Evolutionary conservation across 2,888 invertebrate species (phyloP), one percentile per base, ranked within the genome.

Genomic region (Schrankia costaestrigalis): DNA sequence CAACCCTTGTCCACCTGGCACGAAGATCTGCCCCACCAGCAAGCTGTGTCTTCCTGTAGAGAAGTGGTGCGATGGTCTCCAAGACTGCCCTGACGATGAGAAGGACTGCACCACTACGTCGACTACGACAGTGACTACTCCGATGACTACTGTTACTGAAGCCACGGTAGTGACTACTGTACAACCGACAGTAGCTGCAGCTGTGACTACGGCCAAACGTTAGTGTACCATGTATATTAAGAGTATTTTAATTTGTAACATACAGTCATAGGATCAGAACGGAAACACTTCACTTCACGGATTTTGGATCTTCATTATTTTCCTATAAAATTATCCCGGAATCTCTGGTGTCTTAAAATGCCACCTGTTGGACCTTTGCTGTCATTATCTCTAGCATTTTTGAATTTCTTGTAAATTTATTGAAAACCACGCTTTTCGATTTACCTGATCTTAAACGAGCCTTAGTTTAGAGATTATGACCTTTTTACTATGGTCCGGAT

Each of bases 51-150:
- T 96, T 9, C 86, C 92, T 0, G 87, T 90, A 21, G 78, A 89
- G 0, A 79, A 89, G 7, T 96, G 96, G 95, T 96, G 96, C 65
- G 92, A 96, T 66, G 95, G 95, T 0, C 79, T 94, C 0, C 89
- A 91, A 44, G 93, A 96, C 72, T 96, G 96, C 58, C 92, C 93
- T 0, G 95, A 96, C 62, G 96, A 96, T 69, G 96, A 96, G 76
- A 72, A 78, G 2, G 80, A 90, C 36, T 96, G 96, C 57, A 62
- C 68, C 30, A 71, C 78, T 11, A 59, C 69, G 0, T 48, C 73
- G 1, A 50, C 55, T 1, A 40, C 34, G 22, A 22, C 36, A 0
- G 25, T 3, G 17, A 71, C 78, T 9, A 62, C 72, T 0, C 52
- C 73, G 0, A 50, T 58, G 1, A 64, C 72, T 1, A 56, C 56